phyloP scores from a whole-genome alignment of 37 sponge, comb jelly and placozoan species.

The Dysidea cf. avara region DNA sequence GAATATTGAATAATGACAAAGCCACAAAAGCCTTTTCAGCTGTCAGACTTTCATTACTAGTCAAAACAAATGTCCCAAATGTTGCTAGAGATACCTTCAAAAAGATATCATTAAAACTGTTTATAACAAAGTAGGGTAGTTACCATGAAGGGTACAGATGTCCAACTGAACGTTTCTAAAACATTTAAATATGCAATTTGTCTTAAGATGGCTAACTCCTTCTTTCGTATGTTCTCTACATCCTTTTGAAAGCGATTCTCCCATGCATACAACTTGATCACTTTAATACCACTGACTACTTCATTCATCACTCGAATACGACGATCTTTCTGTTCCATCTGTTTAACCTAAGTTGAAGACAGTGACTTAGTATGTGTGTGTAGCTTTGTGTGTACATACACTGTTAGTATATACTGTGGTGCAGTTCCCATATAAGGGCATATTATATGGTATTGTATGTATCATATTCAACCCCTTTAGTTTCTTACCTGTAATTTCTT shows the following conservation, averaged over 20 bases:
- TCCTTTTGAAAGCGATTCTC: conserved; percentile 71
- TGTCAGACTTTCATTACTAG: conserved; percentile 58
- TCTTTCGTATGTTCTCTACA: conserved; percentile 59
- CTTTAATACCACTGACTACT: conserved; percentile 92
- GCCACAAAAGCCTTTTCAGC: conserved; percentile 92
- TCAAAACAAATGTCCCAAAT: conserved; percentile 82
- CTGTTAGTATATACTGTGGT: no score
- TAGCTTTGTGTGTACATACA: not conserved
- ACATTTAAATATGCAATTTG: conserved; percentile 59
- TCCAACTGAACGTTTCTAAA: conserved; percentile 79
- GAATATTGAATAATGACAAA: conserved; percentile 94
- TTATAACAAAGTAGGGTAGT: not conserved
- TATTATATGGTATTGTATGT: no score
- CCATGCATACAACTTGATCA: conserved; percentile 99
- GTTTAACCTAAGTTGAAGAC: conserved; percentile 30
- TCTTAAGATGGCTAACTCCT: conserved; percentile 73
- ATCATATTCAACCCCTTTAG: not conserved
- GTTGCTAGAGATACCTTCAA: conserved; percentile 88
- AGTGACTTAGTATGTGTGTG: not conserved
- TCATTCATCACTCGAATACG: conserved; percentile 86
- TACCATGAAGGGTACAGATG: conserved; percentile 87
- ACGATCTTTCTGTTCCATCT: conserved; percentile 70
- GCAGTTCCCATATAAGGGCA: no score
- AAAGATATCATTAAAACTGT: not conserved
- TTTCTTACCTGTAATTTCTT: conserved; percentile 40